phyloP scores from a whole-genome alignment of 2,888 invertebrate species.

The Limnephilus marmoratus region DNA sequence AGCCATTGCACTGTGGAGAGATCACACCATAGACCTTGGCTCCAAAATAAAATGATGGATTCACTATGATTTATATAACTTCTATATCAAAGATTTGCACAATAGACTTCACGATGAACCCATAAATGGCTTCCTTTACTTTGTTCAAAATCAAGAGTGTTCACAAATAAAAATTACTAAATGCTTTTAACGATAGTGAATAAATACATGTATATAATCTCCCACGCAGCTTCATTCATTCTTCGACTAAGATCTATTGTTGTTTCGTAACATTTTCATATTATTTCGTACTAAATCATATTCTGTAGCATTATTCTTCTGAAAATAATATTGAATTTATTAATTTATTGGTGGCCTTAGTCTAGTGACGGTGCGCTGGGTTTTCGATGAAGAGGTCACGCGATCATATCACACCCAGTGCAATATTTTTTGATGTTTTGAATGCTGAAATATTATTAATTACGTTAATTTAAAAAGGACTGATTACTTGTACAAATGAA shows the following conservation, averaged over 20 bases:
- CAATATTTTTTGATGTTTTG: neutral
- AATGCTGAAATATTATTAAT: neutral
- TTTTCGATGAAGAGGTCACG: neutral
- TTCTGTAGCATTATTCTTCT: neutral
- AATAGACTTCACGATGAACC: constrained; percentile 35
- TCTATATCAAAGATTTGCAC: constrained; percentile 47
- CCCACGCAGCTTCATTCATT: constrained; percentile 42
- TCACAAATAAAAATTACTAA: constrained; percentile 41
- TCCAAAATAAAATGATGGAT: constrained; percentile 44
- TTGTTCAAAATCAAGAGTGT: constrained; percentile 33
- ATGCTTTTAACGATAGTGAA: constrained; percentile 45
- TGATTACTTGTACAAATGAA: neutral
- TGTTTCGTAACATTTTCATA: constrained; percentile 30
- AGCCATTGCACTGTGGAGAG: neutral
- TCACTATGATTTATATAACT: constrained; percentile 48
- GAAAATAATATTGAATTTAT: neutral
- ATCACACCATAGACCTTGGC: constrained; percentile 34
- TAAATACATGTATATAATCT: constrained; percentile 38
- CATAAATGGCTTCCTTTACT: constrained; percentile 39
- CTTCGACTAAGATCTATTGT: constrained; percentile 50
- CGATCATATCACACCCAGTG: neutral
- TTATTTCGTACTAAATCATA: constrained; percentile 21
- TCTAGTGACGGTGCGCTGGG: neutral
- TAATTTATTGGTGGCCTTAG: neutral
- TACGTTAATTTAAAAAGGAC: neutral